Conservation (phyloP, 2,888 invertebrate genomes). For the Hydropsyche betteni region DNA sequence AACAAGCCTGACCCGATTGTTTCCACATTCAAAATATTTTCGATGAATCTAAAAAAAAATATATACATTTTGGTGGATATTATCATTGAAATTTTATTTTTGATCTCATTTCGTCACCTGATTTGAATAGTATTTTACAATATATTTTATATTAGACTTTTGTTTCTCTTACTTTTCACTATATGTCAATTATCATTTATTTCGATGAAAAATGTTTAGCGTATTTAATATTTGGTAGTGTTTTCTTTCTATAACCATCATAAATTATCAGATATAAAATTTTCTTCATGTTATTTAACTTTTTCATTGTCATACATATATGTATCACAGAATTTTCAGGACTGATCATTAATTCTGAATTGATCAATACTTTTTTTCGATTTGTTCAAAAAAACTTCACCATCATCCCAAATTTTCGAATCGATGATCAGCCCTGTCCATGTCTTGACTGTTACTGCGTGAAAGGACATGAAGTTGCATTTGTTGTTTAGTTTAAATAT, state of each 20-base stretch:
- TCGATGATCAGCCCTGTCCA: constrained; percentile 2
- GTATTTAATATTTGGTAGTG: constrained; percentile 43
- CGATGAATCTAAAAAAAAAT: not conserved
- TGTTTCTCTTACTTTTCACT: constrained; percentile 39
- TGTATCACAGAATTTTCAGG: constrained; percentile 14
- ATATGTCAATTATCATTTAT: constrained; percentile 46
- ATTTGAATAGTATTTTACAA: constrained; percentile 20
- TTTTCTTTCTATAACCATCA: constrained; percentile 38
- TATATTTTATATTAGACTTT: constrained; percentile 39
- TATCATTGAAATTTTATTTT: constrained; percentile 6
- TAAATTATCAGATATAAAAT: not conserved
- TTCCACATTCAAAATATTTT: not conserved
- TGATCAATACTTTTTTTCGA: not conserved
- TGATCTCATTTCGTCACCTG: not conserved
- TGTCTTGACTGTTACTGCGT: constrained; percentile 31
- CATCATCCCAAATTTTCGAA: not conserved
- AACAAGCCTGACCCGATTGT: constrained; percentile 21
- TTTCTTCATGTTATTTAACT: constrained; percentile 28
- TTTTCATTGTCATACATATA: constrained; percentile 3
- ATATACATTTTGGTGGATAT: not conserved
- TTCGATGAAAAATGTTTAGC: constrained; percentile 47
- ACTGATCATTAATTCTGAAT: constrained; percentile 19
- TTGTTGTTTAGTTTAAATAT: constrained; percentile 32
- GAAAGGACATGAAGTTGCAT: constrained; percentile 37
- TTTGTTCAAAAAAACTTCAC: not conserved